Percentiles rank a stretch among this genome's conserved stretches.
These are phyloP conservation scores for Chaenogobius annularis DNA, from an alignment of 2,113 vertebrate species.

Conservation along the genomic window DNA sequence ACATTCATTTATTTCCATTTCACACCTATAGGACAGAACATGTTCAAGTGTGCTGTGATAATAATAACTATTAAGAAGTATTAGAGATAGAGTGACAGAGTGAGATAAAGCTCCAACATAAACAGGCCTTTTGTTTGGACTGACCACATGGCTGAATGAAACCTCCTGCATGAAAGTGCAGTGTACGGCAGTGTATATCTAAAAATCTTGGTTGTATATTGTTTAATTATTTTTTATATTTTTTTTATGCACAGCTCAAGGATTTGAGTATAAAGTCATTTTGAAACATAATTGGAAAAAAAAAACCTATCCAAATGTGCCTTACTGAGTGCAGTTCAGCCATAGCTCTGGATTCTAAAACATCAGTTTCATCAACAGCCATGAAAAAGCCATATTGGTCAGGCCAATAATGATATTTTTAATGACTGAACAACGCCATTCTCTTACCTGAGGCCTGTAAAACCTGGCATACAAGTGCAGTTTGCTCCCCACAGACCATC, in stretches of 20 bases:
- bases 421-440: not conserved
- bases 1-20: constrained; percentile 81
- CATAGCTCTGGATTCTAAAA: not conserved
- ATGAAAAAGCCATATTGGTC: not conserved
- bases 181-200: no score
- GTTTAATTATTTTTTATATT: no score
- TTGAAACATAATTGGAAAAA: no score
- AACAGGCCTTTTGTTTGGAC: no score
- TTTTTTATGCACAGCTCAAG: no score
- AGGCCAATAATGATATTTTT: no score
- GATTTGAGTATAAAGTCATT: no score
- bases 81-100: no score
- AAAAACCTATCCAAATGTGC: not conserved
- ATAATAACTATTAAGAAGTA: not conserved
- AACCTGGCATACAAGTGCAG: constrained; percentile 85
- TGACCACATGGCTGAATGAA: no score
- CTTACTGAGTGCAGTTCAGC: not conserved
- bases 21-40: constrained; percentile 78
- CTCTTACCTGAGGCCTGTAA: constrained; percentile 82
- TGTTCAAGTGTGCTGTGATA: constrained; percentile 4
- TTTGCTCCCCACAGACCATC: constrained; percentile 82
- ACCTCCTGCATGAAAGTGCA: not conserved
- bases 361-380: not conserved
- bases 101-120: no score
- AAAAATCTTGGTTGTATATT: no score